Evolutionary conservation across 2,113 vertebrate genomes (phyloP).

Genomic region (Pterophyllum scalare): DNA sequence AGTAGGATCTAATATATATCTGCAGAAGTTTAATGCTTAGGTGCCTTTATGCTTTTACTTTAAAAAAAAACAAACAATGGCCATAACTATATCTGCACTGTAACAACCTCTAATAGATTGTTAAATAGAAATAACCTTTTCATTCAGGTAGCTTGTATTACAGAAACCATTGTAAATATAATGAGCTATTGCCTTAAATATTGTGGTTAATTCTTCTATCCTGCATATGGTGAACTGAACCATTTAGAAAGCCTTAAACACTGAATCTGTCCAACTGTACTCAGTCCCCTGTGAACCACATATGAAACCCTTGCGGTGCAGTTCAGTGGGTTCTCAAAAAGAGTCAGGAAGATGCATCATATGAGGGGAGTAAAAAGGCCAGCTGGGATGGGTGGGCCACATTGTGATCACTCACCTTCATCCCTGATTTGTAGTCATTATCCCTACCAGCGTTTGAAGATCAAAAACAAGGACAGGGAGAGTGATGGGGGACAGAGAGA

Average conservation of each 20-base stretch:
- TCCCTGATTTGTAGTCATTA: constrained; percentile 89
- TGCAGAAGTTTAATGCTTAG: not conserved
- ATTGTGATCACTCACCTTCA: constrained; percentile 88
- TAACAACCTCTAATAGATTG: not conserved
- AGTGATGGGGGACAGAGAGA: constrained; percentile 80
- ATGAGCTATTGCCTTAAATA: not conserved
- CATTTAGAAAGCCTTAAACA: not conserved
- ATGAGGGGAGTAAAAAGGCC: constrained; percentile 80
- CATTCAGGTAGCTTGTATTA: not conserved
- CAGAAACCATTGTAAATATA: not conserved
- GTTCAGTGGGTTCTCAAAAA: constrained; percentile 73
- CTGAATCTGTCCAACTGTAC: constrained; percentile 30
- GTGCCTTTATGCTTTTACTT: not conserved
- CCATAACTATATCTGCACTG: not conserved
- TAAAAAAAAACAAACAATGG: not conserved
- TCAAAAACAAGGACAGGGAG: constrained; percentile 85
- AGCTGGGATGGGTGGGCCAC: constrained; percentile 85
- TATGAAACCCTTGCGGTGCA: constrained; percentile 62
- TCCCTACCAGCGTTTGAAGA: constrained; percentile 86
- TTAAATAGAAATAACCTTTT: not conserved
- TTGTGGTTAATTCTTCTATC: not conserved
- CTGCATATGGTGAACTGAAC: not conserved
- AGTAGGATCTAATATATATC: not conserved
- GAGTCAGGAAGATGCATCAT: constrained; percentile 79
- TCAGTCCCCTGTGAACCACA: constrained; percentile 45